A percentile compares a stretch with the other conserved stretches of the same genome.
phyloP scores from a whole-genome alignment of 2,797 vertebrate species.

The Amniataba percoides region DNA sequence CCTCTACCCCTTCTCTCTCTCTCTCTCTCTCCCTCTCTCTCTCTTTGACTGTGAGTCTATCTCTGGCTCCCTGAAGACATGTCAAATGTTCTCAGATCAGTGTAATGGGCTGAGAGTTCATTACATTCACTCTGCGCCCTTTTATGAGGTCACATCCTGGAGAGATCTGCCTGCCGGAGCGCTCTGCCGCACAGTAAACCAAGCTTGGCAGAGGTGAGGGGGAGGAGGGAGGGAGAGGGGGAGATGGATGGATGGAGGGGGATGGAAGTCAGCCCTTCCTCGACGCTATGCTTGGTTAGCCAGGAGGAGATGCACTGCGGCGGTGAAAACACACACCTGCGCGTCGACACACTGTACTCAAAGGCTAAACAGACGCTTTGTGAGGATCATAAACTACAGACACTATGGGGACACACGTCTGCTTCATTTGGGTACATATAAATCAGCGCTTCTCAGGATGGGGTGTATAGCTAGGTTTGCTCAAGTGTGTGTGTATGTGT shows the following conservation, averaged over 20 bases:
- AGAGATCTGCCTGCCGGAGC: conserved; percentile 74
- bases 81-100: conserved; percentile 84
- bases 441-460: conserved; percentile 3
- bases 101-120: conserved; percentile 85
- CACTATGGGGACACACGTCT: not conserved
- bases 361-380: conserved; percentile 3
- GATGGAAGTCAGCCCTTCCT: conserved; percentile 59
- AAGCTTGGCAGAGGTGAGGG: conserved; percentile 70
- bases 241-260: conserved; percentile 49
- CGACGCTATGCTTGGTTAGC: conserved; percentile 61
- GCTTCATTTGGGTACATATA: not conserved
- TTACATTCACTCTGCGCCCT: conserved; percentile 82
- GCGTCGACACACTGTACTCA: conserved; percentile 5
- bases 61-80: conserved; percentile 79
- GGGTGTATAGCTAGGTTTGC: not conserved
- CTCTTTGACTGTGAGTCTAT: conserved; percentile 63
- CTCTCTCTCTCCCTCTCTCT: conserved; percentile 41
- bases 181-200: conserved; percentile 77
- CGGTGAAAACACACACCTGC: conserved; percentile 56
- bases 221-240: not conserved
- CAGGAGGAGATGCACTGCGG: conserved; percentile 54
- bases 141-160: conserved; percentile 87
- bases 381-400: conserved; percentile 7
- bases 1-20: conserved; percentile 29
- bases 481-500: not conserved